phyloP scores from a whole-genome alignment of 2,888 invertebrate species.

The Eudasyphora cyanicolor region DNA sequence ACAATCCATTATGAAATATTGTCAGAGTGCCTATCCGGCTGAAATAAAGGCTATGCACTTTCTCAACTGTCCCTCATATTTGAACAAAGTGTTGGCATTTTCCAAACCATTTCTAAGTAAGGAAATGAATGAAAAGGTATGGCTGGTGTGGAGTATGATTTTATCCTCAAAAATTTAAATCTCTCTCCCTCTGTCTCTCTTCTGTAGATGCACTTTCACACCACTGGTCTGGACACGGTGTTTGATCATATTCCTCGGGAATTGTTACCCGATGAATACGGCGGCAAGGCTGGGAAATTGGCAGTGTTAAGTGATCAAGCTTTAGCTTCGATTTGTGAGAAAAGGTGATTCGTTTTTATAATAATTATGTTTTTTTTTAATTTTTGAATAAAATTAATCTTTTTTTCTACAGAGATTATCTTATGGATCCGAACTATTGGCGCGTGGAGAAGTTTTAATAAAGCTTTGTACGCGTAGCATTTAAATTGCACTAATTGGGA shows the following conservation, averaged over 20 bases:
- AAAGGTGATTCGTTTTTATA: constrained; percentile 68
- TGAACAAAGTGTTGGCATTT: constrained; percentile 83
- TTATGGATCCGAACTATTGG: constrained; percentile 83
- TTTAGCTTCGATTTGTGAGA: constrained; percentile 75
- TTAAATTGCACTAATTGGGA: too few species aligned
- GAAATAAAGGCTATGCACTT: constrained; percentile 81
- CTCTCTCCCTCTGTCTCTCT: background rate
- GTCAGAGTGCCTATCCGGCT: constrained; percentile 73
- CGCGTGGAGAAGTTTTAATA: constrained; percentile 75
- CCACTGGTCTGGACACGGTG: constrained; percentile 84
- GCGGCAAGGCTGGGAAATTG: constrained; percentile 84
- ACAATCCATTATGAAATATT: constrained; percentile 71
- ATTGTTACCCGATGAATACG: constrained; percentile 85
- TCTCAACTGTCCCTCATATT: constrained; percentile 83
- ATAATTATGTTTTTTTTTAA: background rate
- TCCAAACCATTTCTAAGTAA: constrained; percentile 84
- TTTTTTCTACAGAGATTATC: constrained; percentile 80
- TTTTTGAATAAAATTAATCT: background rate
- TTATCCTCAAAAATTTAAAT: background rate
- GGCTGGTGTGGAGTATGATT: constrained; percentile 65
- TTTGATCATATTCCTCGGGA: constrained; percentile 84
- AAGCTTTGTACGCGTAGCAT: too few species aligned
- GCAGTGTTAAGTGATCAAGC: constrained; percentile 81
- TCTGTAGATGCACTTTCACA: constrained; percentile 86
- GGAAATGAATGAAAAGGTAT: constrained; percentile 84